Conservation (phyloP, 2,888 invertebrate genomes). For the Adela reaumurella region DNA sequence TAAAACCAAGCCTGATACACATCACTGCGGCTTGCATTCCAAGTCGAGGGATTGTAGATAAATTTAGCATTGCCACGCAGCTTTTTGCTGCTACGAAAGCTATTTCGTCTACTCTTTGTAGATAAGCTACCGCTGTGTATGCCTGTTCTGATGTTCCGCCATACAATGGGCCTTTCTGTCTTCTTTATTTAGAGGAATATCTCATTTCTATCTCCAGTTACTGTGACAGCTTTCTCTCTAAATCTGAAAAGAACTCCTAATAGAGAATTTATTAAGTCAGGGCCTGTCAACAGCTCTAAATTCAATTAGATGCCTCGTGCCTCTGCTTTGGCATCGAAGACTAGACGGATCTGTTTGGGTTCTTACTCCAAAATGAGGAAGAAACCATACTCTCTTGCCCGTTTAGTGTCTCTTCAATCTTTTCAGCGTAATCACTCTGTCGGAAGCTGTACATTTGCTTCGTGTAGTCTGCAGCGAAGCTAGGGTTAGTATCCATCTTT, state of each 20-base stretch:
- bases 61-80: constrained; percentile 9
- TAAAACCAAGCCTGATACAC: constrained; percentile 6
- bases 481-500: too few relatives aligned
- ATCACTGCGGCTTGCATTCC: constrained; percentile 9
- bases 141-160: not conserved
- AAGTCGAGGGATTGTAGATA: constrained; percentile 10
- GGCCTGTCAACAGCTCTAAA: not conserved
- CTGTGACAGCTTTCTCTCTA: not conserved
- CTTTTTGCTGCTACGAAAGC: too few relatives aligned
- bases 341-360: not conserved
- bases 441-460: too few relatives aligned
- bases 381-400: not conserved
- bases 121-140: not conserved
- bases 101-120: too few relatives aligned
- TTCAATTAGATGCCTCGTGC: not conserved
- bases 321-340: not conserved
- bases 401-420: too few relatives aligned
- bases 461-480: too few relatives aligned
- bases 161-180: not conserved
- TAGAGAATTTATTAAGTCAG: not conserved
- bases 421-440: too few relatives aligned
- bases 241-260: not conserved
- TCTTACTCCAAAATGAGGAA: not conserved
- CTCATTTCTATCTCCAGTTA: not conserved
- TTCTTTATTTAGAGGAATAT: not conserved